Evolutionary conservation across 2,797 vertebrate species (phyloP).

Genomic region (Danio kyathit): DNA sequence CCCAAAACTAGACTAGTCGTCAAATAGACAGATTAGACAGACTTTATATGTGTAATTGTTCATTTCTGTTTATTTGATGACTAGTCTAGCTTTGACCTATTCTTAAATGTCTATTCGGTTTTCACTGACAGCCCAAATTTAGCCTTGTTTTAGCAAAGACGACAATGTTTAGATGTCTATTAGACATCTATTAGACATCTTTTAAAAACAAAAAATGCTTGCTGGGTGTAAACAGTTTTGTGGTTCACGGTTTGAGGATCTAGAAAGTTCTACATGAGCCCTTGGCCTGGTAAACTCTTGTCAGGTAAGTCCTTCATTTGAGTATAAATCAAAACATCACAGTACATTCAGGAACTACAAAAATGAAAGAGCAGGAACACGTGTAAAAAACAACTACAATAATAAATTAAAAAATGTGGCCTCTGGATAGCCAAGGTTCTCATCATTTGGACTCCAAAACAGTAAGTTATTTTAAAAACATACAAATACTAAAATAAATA

Average conservation of each 20-base stretch:
- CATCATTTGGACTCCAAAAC: slow-evolving; percentile 74
- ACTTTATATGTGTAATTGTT: too few relatives aligned
- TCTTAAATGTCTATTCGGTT: too few relatives aligned
- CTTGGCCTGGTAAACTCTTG: slow-evolving; percentile 30
- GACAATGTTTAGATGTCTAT: too few relatives aligned
- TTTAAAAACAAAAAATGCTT: too few relatives aligned
- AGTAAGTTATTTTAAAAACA: slow-evolving; percentile 97
- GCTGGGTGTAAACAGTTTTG: slow-evolving; percentile 35
- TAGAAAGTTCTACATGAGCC: slow-evolving; percentile 35
- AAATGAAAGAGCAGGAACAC: slow-evolving; percentile 18
- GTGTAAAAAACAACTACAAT: slow-evolving; percentile 30
- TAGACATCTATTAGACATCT: too few relatives aligned
- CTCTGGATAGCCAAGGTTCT: slow-evolving; percentile 15
- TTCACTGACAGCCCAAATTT: too few relatives aligned
- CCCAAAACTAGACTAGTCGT: too few relatives aligned
- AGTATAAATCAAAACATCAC: slow-evolving; percentile 34
- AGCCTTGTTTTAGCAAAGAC: too few relatives aligned
- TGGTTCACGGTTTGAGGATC: slow-evolving; percentile 22
- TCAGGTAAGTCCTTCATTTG: slow-evolving; percentile 37
- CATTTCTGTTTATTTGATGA: too few relatives aligned
- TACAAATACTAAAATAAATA: slow-evolving; percentile 99
- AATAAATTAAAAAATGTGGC: slow-evolving; percentile 48
- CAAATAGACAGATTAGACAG: too few relatives aligned
- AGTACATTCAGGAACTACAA: slow-evolving; percentile 35
- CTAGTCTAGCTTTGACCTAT: too few relatives aligned